Conservation (phyloP, 1,140 invertebrate species). For the Aricia agestis region DNA sequence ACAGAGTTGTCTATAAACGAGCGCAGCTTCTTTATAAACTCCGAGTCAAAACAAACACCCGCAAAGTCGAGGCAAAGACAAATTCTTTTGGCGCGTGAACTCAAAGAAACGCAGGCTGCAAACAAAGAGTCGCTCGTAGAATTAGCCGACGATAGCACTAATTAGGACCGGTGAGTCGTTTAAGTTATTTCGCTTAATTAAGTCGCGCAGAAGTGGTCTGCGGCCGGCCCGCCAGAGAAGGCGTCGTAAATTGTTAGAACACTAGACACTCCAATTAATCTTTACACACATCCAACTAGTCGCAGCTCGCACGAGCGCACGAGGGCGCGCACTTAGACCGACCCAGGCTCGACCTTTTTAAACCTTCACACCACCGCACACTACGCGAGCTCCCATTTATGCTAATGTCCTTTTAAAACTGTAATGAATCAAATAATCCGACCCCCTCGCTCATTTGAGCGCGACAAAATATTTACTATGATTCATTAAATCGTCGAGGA, state of each 20-base stretch:
- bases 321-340: conserved; percentile 61
- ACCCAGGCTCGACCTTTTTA: conserved; percentile 58
- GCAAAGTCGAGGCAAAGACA: conserved; percentile 69
- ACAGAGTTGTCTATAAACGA: conserved; percentile 29
- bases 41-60: conserved; percentile 63
- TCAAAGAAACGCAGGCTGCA: conserved; percentile 63
- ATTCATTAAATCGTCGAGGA: conserved; percentile 35
- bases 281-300: conserved; percentile 72
- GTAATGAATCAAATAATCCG: conserved; percentile 21
- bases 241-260: conserved; percentile 69
- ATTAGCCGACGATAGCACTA: conserved; percentile 71
- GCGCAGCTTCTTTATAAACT: conserved; percentile 44
- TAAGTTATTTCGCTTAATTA: conserved; percentile 75
- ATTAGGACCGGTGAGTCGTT: conserved; percentile 71
- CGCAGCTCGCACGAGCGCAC: conserved; percentile 27
- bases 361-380: conserved; percentile 36
- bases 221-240: conserved; percentile 61
- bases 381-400: conserved; percentile 19
- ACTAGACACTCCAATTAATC: conserved; percentile 74
- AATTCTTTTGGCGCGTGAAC: conserved; percentile 67
- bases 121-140: conserved; percentile 70
- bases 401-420: conserved; percentile 20
- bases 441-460: conserved; percentile 13
- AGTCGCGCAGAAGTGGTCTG: conserved; percentile 72
- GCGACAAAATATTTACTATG: conserved; percentile 25